Conservation (phyloP, 2,888 invertebrate genomes). For the Pachliopta kotzebuea region DNA sequence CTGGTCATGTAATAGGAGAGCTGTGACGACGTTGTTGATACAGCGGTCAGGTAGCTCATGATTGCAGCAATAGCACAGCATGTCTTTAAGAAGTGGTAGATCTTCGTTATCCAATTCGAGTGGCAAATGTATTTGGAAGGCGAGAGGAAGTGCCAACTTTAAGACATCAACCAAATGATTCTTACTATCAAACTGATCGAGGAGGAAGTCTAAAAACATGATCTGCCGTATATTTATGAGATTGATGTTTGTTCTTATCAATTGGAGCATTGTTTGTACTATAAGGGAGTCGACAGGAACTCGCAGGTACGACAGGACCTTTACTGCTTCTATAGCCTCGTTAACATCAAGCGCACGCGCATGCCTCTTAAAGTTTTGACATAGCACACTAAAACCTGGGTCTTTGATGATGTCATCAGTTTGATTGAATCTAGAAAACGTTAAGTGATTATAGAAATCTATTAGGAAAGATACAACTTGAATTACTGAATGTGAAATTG, state of each 20-base stretch:
- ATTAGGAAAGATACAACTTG: no score
- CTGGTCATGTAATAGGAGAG: constrained; percentile 67
- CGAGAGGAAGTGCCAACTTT: constrained; percentile 82
- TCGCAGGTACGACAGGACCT: constrained; percentile 79
- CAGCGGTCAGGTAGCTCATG: constrained; percentile 73
- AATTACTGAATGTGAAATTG: no score
- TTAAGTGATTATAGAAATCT: no score
- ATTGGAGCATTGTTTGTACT: constrained; percentile 82
- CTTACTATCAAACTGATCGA: constrained; percentile 69
- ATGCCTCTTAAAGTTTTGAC: constrained; percentile 76
- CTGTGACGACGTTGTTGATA: constrained; percentile 75
- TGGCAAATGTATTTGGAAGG: constrained; percentile 83
- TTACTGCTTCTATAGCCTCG: constrained; percentile 81
- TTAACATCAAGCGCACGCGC: constrained; percentile 74
- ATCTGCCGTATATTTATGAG: constrained; percentile 81
- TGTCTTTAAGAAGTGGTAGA: constrained; percentile 70
- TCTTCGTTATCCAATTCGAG: constrained; percentile 80
- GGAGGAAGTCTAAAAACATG: constrained; percentile 81
- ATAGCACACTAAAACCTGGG: constrained; percentile 80
- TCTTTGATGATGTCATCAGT: constrained; percentile 69
- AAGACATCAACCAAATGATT: constrained; percentile 83
- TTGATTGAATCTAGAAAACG: constrained; percentile 45
- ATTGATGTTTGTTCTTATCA: constrained; percentile 82
- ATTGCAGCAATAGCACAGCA: constrained; percentile 75
- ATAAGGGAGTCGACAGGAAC: constrained; percentile 81